Percentiles rank a stretch among this genome's conserved stretches.
phyloP scores from a whole-genome alignment of 2,113 vertebrate species.

The Chamaea fasciata region DNA sequence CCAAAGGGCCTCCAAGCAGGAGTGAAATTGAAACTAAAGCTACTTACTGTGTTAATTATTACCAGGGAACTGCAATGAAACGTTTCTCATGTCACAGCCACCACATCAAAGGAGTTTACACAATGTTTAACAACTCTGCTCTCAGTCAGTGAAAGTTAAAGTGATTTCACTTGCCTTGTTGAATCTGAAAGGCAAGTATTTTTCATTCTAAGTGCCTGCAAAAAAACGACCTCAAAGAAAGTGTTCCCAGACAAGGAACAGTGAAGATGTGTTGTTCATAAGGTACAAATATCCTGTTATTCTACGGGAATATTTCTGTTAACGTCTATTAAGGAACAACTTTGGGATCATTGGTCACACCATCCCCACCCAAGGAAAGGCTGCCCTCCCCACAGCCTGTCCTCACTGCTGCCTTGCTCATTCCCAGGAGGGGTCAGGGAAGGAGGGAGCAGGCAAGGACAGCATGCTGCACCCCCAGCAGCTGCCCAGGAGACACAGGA shows the following conservation, averaged over 20 bases:
- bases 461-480: background rate
- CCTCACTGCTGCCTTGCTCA: conserved; percentile 2
- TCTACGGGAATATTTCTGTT: conserved; percentile 44
- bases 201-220: background rate
- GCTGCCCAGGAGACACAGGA: background rate
- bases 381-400: background rate
- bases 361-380: background rate
- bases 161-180: background rate
- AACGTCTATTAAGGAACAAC: background rate
- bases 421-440: background rate
- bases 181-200: background rate
- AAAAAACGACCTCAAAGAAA: background rate
- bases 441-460: background rate
- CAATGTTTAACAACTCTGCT: background rate
- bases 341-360: background rate
- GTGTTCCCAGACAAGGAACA: background rate
- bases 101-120: background rate
- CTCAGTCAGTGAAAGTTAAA: background rate
- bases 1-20: background rate
- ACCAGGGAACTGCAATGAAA: background rate
- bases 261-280: background rate
- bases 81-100: background rate
- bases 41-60: background rate
- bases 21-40: background rate
- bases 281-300: conserved; percentile 59